Evolutionary conservation across 2,797 vertebrate genomes (phyloP), one percentile per base, ranked within the genome.

Genomic region (Chloroceryle inda): DNA sequence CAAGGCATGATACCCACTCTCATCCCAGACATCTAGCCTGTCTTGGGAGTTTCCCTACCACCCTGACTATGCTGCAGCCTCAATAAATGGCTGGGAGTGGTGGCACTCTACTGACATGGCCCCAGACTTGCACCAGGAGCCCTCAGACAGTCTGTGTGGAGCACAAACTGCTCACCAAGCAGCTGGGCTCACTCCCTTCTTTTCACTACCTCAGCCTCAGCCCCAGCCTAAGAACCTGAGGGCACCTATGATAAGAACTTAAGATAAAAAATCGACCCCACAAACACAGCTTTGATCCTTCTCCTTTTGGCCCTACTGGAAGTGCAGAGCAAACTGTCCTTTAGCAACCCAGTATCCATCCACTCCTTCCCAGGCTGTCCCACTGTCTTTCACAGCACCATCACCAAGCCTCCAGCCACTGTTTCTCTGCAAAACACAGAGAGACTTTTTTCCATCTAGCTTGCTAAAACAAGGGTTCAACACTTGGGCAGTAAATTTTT

Each of bases 281-380:
- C 20, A 31, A 58, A 7, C 2, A 22, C 14, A 45, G 9, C 7
- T 72, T 59, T 21, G 21, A 18, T 49, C 0, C 0, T 17, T 9
- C n/a, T 37, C 20, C 44, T 79, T 59, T 72, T 68, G n/a, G 8
- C 5, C 59, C 23, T 24, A 49, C 47, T 44, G 42, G 18, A 44
- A 44, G 42, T 19, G 19, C 19, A 44, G 42, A 44, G 42, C 42
- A 44, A 44, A 44, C 42, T 49, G 47, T 49, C 13, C 22, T 74
- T 26, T 47, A 69, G 20, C 21, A 71, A 37, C 15, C 8, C 21
- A 44, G 4, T 23, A 47, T 15, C 40, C 42, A 10, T 47, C 33
- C 23, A 15, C 15, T 44, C 22, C 21, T 67, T 59, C 52, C 40
- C 50, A 76, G 15, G 3, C 3, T 42, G 38, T 61, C 35, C 50